phyloP scores from a whole-genome alignment of 1,140 invertebrate genomes.

The Patella vulgata region DNA sequence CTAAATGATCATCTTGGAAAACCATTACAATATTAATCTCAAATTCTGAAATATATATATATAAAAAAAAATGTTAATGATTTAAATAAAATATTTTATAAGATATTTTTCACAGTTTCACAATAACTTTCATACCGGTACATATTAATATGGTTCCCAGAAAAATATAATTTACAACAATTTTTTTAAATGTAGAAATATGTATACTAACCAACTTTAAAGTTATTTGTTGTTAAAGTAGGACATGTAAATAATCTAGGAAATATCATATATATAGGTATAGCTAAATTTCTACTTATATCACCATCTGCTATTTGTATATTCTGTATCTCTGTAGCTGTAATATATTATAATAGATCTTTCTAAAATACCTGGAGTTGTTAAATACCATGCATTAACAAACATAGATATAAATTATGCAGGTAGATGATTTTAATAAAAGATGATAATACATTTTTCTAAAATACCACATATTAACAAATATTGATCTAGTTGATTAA shows the following conservation, averaged over 20 bases:
- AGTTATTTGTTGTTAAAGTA: slow-evolving; percentile 88
- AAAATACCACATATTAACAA: no score
- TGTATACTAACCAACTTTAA: slow-evolving; percentile 89
- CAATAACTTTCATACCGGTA: background rate
- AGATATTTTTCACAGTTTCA: background rate
- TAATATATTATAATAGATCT: no score
- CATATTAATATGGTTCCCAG: background rate
- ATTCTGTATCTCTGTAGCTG: slow-evolving; percentile 97
- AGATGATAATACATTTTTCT: no score
- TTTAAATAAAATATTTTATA: background rate
- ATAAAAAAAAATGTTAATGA: slow-evolving; percentile 3
- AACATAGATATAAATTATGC: no score
- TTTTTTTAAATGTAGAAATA: background rate
- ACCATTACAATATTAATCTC: slow-evolving; percentile 94
- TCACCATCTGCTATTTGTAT: slow-evolving; percentile 97
- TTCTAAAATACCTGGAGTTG: no score
- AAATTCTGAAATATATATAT: slow-evolving; percentile 83
- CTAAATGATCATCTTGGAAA: slow-evolving; percentile 91
- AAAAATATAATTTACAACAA: background rate
- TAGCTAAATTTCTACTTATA: slow-evolving; percentile 79
- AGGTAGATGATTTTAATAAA: no score
- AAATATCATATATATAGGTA: slow-evolving; percentile 96
- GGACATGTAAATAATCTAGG: slow-evolving; percentile 95
- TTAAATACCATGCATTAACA: no score
- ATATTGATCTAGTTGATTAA: no score